Conservation (phyloP, 2,113 vertebrate genomes). For the Corvus hawaiiensis region DNA sequence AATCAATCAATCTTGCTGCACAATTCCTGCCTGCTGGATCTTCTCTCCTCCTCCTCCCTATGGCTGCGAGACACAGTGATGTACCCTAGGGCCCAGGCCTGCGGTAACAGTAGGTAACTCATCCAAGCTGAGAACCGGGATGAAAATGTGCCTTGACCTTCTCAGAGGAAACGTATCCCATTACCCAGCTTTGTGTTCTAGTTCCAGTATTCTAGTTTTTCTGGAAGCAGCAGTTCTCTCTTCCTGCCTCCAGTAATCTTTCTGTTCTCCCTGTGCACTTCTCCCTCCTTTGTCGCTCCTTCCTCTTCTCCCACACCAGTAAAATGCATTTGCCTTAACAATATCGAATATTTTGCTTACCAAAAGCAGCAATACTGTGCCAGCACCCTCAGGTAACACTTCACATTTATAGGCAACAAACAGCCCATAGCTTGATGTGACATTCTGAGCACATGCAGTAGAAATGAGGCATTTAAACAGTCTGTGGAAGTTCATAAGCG, state of each 20-base stretch:
- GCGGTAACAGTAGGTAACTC: neutral
- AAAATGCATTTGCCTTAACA: neutral
- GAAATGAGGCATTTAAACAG: neutral
- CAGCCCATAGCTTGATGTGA: neutral
- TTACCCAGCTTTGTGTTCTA: neutral
- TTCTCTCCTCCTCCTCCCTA: no score
- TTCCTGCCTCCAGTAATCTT: neutral
- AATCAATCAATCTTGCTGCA: no score
- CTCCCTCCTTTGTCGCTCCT: neutral
- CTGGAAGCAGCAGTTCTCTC: neutral
- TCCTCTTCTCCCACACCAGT: neutral
- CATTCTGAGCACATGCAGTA: neutral
- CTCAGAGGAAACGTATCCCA: neutral
- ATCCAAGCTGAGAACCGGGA: neutral
- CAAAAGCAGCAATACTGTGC: neutral
- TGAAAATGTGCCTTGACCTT: neutral
- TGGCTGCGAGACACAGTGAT: no score
- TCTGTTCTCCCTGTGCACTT: neutral
- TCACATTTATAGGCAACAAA: neutral
- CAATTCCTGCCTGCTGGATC: no score
- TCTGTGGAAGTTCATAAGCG: accelerated
- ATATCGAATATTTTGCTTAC: neutral
- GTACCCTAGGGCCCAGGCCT: no score
- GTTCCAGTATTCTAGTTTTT: neutral
- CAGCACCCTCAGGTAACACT: neutral